Base-by-base conservation (phyloP, 2,113 vertebrate species). In the Festucalex cinctus region DNA sequence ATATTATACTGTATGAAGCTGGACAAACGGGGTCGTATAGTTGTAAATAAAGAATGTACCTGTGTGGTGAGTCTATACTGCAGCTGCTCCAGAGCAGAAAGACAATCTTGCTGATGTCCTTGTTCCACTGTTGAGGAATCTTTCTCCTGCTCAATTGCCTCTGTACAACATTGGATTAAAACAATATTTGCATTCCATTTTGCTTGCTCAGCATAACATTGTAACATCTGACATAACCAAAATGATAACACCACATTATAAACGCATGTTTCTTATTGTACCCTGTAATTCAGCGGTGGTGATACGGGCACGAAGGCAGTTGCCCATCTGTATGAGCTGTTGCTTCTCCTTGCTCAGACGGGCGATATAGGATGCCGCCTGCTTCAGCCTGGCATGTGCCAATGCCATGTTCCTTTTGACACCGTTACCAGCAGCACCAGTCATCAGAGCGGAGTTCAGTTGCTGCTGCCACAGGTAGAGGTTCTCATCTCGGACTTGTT, bases 311-410 rank as follows among this genome's bases (percentile, higher is more conserved):
- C 93, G 90, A 22, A 97, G 92, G 65, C 91, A 76, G 85, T 96
- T 97, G 73, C 93, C 91, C 81, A 94, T 87, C 76, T 95, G 95
- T 53, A 95, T 92, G 68, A 98, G 91, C 72, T 95, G 94, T 49
- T 82, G 92, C 63, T 93, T 96, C 71, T 98, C 94, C 63, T 76
- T 86, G 79, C 73, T 92, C 63, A 98, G 86, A 62, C 74, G 60
- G 19, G 88, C 85, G 39, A 95, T 94, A 62, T 82, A 90, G 24
- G 76, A 86, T 19, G 83, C 82, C 0, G 94, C 94, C 84, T 90
- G 91, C 76, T 91, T 92, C 59, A 96, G 89, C 66, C 92, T 93
- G 68, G 59, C 69, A 41, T 72, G 90, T 9, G 93, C 83, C 43
- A 54, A 69, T 41, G 14, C 62, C 20, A 70, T 53, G 7, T 49